A percentile compares a stretch with the other conserved stretches of the same genome.
These are phyloP conservation scores for Mus spicilegus DNA, from an alignment of 2,113 vertebrate species.

Conservation along the genomic window DNA sequence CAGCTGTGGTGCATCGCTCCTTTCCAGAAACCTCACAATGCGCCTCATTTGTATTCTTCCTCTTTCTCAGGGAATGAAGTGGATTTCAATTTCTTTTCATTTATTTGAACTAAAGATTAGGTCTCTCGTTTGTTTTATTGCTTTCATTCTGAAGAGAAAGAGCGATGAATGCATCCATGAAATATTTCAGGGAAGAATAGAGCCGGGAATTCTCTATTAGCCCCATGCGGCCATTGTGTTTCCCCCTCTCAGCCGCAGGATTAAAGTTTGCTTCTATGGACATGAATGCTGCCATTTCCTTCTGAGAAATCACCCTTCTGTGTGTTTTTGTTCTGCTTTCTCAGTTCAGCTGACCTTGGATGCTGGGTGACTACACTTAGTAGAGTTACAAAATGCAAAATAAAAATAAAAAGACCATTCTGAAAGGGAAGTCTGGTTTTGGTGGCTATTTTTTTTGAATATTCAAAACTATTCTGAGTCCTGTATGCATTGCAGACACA, in stretches of 20 bases:
- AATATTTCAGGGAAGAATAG: conserved; percentile 56
- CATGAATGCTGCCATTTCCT: conserved; percentile 74
- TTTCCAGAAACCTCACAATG: conserved; percentile 14
- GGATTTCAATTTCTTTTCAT: conserved; percentile 66
- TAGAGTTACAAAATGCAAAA: conserved; percentile 63
- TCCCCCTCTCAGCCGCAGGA: conserved; percentile 57
- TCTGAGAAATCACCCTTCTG: conserved; percentile 65
- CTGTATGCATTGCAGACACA: background rate
- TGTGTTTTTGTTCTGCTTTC: conserved; percentile 67
- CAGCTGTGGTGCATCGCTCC: background rate
- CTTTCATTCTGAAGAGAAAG: conserved; percentile 74
- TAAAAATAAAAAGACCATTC: conserved; percentile 64
- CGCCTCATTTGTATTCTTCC: conserved; percentile 24
- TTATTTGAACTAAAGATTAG: conserved; percentile 33
- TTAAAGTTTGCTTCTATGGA: conserved; percentile 76
- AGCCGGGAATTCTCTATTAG: conserved; percentile 57
- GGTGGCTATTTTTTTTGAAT: background rate
- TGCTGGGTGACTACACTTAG: conserved; percentile 73
- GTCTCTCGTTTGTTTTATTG: conserved; percentile 68
- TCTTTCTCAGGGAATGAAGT: conserved; percentile 55
- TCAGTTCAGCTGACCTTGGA: conserved; percentile 70
- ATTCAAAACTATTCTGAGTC: background rate
- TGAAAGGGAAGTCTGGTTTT: conserved; percentile 14
- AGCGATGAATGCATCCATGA: conserved; percentile 70
- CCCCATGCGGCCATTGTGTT: conserved; percentile 65